Conservation (phyloP, 2,113 vertebrate species). For the Athene noctua region DNA sequence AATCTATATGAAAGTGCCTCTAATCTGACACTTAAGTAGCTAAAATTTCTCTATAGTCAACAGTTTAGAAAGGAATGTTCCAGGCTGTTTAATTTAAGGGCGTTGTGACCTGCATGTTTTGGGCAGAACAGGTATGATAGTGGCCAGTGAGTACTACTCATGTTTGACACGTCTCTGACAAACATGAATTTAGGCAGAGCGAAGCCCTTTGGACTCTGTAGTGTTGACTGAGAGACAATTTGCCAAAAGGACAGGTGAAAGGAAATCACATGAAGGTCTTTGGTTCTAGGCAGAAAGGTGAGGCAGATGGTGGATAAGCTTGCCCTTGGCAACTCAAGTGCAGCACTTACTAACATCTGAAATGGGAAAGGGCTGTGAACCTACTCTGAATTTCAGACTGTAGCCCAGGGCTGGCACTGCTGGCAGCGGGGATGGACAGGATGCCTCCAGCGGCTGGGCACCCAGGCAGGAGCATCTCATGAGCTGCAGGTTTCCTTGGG, state of each 20-base stretch:
- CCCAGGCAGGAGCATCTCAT: neutral
- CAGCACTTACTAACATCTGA: neutral
- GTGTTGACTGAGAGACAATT: neutral
- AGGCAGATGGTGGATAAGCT: neutral
- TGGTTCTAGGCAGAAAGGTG: neutral
- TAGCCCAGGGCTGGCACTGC: fast-evolving
- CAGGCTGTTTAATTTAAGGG: neutral
- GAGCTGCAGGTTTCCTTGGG: neutral
- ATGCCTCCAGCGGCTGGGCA: neutral
- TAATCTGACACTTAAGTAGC: neutral
- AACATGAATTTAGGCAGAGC: neutral
- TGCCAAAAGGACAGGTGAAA: neutral
- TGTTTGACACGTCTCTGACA: fast-evolving
- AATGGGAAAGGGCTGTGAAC: neutral
- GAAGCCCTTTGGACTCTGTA: neutral
- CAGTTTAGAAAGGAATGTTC: neutral
- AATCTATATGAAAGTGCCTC: neutral
- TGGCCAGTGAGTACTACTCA: neutral
- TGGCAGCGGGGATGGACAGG: no score
- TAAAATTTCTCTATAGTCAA: neutral
- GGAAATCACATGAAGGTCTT: neutral
- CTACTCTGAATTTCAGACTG: neutral
- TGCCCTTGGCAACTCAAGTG: neutral
- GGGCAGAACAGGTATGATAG: neutral
- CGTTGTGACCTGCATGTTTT: neutral